Evolutionary conservation across 1,140 invertebrate species (phyloP).

Genomic region (Drosophila nebulosa): DNA sequence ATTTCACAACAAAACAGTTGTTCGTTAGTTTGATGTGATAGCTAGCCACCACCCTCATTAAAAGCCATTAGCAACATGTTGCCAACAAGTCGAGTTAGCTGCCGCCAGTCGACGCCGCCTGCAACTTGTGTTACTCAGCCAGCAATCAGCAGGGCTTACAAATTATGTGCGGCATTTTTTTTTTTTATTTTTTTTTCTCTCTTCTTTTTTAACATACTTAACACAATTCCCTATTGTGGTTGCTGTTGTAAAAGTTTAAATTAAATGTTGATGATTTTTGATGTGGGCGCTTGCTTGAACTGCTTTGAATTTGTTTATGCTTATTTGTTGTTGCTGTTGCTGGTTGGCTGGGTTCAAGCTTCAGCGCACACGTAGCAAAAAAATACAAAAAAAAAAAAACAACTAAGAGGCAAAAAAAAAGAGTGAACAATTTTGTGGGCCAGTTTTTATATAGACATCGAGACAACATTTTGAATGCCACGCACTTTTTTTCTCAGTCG

Average conservation of each 20-base stretch:
- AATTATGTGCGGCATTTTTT: slow-evolving; percentile 66
- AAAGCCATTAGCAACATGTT: slow-evolving; percentile 23
- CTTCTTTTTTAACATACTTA: slow-evolving; percentile 52
- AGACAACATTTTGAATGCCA: slow-evolving; percentile 24
- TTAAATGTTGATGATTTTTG: slow-evolving; percentile 62
- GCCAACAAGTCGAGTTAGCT: slow-evolving; percentile 5
- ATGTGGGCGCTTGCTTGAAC: slow-evolving; percentile 66
- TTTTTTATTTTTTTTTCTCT: slow-evolving; percentile 60
- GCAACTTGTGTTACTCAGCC: slow-evolving; percentile 34
- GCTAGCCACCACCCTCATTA: slow-evolving; percentile 32
- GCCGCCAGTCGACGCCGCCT: slow-evolving; percentile 25
- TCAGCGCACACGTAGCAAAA: slow-evolving; percentile 46
- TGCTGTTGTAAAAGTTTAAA: slow-evolving; percentile 37
- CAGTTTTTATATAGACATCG: slow-evolving; percentile 49
- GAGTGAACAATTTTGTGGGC: slow-evolving; percentile 39
- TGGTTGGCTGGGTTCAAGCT: slow-evolving; percentile 44
- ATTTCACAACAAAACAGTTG: neutral
- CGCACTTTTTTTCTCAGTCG: slow-evolving; percentile 39
- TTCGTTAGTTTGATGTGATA: neutral
- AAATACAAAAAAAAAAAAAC: neutral
- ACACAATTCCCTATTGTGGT: slow-evolving; percentile 14
- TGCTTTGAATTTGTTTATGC: slow-evolving; percentile 73
- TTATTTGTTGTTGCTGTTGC: slow-evolving; percentile 34
- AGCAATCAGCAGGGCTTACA: slow-evolving; percentile 38
- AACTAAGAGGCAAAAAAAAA: neutral